Conservation (phyloP, 2,113 vertebrate species). For the Pitta sordida region DNA sequence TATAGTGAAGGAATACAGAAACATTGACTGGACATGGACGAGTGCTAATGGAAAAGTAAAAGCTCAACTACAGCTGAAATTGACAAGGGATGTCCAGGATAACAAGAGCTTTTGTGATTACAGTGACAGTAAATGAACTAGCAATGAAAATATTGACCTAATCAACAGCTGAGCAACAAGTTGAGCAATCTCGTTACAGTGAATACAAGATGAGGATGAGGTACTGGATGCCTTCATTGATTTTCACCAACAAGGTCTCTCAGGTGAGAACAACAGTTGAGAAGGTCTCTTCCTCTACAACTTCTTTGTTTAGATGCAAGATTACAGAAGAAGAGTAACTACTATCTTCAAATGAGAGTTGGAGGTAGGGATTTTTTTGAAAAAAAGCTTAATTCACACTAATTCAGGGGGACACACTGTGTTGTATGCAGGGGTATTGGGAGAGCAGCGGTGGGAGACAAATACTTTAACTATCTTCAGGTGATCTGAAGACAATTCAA, state of each 20-base stretch:
- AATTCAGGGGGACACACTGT: neutral
- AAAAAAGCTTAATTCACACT: neutral
- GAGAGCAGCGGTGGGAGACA: neutral
- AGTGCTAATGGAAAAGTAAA: neutral
- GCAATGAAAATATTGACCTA: neutral
- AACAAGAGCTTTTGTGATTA: neutral
- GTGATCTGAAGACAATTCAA: neutral
- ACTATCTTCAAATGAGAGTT: neutral
- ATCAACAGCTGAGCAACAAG: neutral
- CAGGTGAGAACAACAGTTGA: neutral
- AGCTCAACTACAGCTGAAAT: neutral
- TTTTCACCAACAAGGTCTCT: neutral
- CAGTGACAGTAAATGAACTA: neutral
- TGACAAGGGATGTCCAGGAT: neutral
- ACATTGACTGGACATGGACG: neutral
- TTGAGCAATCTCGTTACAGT: neutral
- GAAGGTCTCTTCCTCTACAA: no score
- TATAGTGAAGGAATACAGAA: neutral
- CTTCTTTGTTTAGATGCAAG: neutral
- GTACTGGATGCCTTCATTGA: neutral
- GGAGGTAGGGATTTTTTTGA: neutral
- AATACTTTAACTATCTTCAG: neutral
- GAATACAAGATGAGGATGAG: neutral
- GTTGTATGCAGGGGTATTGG: neutral
- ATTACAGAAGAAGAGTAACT: neutral